Base-by-base conservation (phyloP, 2,113 vertebrate genomes). In the Notothenia coriiceps region DNA sequence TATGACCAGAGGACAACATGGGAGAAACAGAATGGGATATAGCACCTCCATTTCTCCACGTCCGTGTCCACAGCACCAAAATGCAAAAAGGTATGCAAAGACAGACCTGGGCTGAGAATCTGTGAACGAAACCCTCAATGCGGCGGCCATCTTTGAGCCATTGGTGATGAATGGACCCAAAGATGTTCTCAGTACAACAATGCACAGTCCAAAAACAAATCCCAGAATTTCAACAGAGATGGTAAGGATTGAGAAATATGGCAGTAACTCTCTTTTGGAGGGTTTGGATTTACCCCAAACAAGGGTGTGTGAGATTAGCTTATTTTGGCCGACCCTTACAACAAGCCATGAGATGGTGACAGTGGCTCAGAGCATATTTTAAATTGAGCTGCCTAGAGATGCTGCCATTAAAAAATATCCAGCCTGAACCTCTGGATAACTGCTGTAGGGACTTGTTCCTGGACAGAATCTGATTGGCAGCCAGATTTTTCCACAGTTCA, bases 301-400 rank as follows among this genome's bases (percentile, higher is more conserved):
- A 2, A 62, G 55, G 17, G n/a, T 20, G n/a, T 20, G n/a, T 20
- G 82, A 74, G 35, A 25, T 64, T 47, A 80, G 70, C 77, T 73
- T 77, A 74, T 80, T 75, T 66, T 72, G 79, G 49, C 35, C 62
- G 33, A 72, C 70, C 79, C 35, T 60, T 35, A 33, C 13, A 18
- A 59, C 22, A 2, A 67, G 33, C 72, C 50, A 2, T 54, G 52
- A 57, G 56, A 74, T 56, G 1, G 1, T 22, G 29, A 43, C 22
- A 52, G n/a, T 69, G 70, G 77, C 7, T 18, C 15, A 64, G 46
- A 66, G 29, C 70, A 43, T 72, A 11, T 68, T 63, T 52, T 49
- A 2, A 47, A 77, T 73, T 70, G 74, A 91, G 89, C 89, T 89
- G 89, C 87, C 88, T 79, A 66, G 52, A 81, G 75, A 77, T 44